These are phyloP conservation scores for Solenodon paradoxus DNA, from an alignment of 2,113 vertebrate species.

Conservation along the genomic window DNA sequence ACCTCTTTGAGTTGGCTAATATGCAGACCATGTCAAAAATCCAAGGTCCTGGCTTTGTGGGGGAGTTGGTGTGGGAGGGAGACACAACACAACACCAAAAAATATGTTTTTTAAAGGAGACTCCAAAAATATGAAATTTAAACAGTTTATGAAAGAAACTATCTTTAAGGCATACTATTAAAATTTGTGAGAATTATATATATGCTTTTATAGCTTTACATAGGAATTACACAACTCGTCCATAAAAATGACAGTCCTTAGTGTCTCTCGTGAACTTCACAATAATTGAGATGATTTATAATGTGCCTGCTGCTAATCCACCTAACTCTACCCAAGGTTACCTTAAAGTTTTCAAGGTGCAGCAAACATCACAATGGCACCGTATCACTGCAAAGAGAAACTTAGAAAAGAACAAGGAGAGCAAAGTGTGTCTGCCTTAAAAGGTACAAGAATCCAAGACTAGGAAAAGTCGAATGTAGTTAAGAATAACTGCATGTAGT, in stretches of 20 bases:
- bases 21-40: no score
- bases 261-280: conserved; percentile 15
- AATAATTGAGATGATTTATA: conserved; percentile 16
- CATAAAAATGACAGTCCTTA: background rate
- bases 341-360: conserved; percentile 12
- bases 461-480: background rate
- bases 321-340: background rate
- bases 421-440: background rate
- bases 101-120: no score
- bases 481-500: background rate
- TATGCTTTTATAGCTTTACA: background rate
- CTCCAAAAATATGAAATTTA: conserved; percentile 27
- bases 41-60: no score
- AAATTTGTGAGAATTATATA: background rate
- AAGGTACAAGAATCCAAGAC: background rate
- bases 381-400: conserved; percentile 8
- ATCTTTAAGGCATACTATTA: background rate
- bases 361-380: background rate
- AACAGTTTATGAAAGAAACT: background rate
- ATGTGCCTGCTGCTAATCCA: background rate
- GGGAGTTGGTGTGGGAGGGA: no score
- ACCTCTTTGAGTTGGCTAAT: no score
- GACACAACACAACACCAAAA: no score
- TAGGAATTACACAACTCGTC: background rate
- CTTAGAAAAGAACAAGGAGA: background rate